Conservation (phyloP, 1,140 invertebrate species). For the Brachionus rotundiformis region DNA sequence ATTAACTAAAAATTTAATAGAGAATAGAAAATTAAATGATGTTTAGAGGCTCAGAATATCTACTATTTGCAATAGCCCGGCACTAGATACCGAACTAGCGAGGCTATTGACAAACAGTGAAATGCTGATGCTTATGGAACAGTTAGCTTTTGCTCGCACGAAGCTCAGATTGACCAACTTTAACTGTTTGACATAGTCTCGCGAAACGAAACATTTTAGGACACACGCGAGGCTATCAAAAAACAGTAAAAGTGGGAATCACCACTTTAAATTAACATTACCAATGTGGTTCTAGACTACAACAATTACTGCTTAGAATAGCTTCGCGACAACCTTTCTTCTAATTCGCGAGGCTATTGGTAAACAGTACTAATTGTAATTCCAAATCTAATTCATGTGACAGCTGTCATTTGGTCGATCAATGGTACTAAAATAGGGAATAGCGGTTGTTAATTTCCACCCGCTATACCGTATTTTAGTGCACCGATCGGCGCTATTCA, state of each 20-base stretch:
- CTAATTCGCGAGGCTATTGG: constrained; percentile 23
- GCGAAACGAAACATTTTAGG: neutral
- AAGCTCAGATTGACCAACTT: neutral
- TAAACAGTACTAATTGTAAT: constrained; percentile 39
- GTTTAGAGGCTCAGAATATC: neutral
- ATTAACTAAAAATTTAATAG: neutral
- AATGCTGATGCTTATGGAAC: neutral
- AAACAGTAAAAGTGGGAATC: constrained; percentile 35
- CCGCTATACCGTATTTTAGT: constrained; percentile 52
- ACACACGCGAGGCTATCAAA: constrained; percentile 43
- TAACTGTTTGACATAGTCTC: constrained; percentile 39
- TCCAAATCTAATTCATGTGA: neutral
- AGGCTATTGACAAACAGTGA: constrained; percentile 51
- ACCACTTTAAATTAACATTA: neutral
- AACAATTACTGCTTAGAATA: constrained; percentile 43
- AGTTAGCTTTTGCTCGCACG: neutral
- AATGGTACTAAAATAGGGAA: constrained; percentile 44
- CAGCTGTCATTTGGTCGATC: neutral
- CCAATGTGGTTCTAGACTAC: neutral
- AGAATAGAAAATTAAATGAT: neutral
- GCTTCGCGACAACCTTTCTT: neutral
- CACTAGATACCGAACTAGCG: constrained; percentile 15
- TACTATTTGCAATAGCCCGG: constrained; percentile 38
- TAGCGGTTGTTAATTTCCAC: constrained; percentile 7
- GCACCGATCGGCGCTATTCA: neutral